Conservation (phyloP, 1,140 invertebrate genomes). For the Antheraea pernyi region DNA sequence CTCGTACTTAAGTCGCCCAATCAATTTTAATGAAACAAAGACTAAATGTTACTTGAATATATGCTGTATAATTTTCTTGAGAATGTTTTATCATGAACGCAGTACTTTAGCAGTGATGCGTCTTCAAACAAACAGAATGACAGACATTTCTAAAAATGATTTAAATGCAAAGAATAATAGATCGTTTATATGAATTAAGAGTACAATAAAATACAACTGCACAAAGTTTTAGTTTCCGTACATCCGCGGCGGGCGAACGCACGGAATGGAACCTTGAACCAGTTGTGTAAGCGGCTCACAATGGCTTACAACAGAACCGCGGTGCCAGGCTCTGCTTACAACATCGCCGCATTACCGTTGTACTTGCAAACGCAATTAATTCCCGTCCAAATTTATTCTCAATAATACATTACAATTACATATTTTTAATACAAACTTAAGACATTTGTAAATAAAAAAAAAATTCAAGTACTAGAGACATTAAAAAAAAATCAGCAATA, state of each 20-base stretch:
- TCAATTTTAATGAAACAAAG: too few species aligned
- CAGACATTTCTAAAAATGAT: too few species aligned
- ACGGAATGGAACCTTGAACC: slow-evolving; percentile 74
- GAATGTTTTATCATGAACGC: too few species aligned
- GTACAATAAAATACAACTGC: slow-evolving; percentile 7
- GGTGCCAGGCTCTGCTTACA: slow-evolving; percentile 64
- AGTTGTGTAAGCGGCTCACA: slow-evolving; percentile 72
- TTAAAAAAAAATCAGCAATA: too few species aligned
- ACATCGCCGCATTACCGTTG: slow-evolving; percentile 32
- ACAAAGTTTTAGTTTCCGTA: slow-evolving; percentile 56
- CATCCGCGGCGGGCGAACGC: slow-evolving; percentile 68
- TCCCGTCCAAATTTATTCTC: slow-evolving; percentile 2
- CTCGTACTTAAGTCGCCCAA: too few species aligned
- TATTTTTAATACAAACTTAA: not conserved
- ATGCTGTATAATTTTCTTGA: too few species aligned
- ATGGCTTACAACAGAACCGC: slow-evolving; percentile 68
- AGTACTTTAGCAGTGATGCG: too few species aligned
- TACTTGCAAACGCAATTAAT: slow-evolving; percentile 22
- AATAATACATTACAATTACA: not conserved
- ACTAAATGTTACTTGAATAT: too few species aligned
- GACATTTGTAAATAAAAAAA: not conserved
- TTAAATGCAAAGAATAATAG: too few species aligned
- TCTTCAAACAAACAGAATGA: too few species aligned
- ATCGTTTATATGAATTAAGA: not conserved
- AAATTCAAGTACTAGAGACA: too few species aligned